Evolutionary conservation across 2,888 invertebrate species (phyloP).

Genomic region (Tribolium freemani): DNA sequence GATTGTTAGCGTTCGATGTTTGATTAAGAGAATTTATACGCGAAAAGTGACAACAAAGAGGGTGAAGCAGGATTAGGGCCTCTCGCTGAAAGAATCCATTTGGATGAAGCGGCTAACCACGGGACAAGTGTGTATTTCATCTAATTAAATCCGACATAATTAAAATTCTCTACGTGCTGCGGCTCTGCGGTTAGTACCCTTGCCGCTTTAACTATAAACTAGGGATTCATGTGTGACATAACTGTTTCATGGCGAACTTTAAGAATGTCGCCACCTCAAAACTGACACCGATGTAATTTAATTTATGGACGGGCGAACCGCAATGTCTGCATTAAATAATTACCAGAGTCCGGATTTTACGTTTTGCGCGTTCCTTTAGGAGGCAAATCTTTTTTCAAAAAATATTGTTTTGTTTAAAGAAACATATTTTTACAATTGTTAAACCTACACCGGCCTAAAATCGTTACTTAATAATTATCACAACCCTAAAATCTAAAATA

Average conservation of each 20-base stretch:
- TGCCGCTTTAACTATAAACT: slow-evolving; percentile 43
- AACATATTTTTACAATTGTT: too few species aligned
- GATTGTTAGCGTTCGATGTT: slow-evolving; percentile 11
- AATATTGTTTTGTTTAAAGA: too few species aligned
- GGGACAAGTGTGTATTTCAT: slow-evolving; percentile 38
- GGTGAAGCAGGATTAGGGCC: slow-evolving; percentile 1
- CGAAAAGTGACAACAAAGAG: slow-evolving; percentile 7
- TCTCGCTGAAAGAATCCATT: slow-evolving; percentile 10
- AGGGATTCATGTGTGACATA: slow-evolving; percentile 47
- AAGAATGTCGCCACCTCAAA: slow-evolving; percentile 39
- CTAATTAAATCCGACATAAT: slow-evolving; percentile 53
- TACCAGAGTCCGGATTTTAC: background rate
- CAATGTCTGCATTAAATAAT: background rate
- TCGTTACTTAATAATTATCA: too few species aligned
- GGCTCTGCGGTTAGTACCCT: slow-evolving; percentile 49
- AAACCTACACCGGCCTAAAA: too few species aligned
- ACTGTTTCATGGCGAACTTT: slow-evolving; percentile 44
- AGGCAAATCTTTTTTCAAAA: too few species aligned
- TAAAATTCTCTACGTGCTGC: slow-evolving; percentile 53
- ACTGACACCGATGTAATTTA: background rate
- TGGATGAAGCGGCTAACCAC: slow-evolving; percentile 25
- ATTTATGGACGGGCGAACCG: background rate
- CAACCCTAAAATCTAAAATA: too few species aligned
- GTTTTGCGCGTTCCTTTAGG: too few species aligned
- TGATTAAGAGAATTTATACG: slow-evolving; percentile 24